Evolutionary conservation across 2,797 vertebrate genomes (phyloP).

Genomic region (Eleutherodactylus coqui): DNA sequence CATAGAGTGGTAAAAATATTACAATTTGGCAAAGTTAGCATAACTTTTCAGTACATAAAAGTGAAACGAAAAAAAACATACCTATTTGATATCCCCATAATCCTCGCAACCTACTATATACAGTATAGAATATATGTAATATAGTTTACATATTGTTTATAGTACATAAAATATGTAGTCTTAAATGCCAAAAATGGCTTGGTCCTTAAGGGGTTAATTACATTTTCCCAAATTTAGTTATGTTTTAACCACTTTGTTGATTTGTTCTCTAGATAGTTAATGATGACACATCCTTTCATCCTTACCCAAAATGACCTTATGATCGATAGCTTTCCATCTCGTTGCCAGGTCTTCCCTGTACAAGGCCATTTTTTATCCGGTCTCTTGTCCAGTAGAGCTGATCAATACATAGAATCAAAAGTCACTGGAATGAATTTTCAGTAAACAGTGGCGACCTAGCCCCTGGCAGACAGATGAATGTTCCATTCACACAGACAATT

Average conservation of each 20-base stretch:
- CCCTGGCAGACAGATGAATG: not conserved
- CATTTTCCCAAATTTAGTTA: not conserved
- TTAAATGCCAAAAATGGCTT: not conserved
- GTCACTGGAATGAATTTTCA: slow-evolving; percentile 27
- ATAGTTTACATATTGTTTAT: not conserved
- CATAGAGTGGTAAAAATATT: no score
- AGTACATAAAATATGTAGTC: not conserved
- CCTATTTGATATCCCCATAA: not conserved
- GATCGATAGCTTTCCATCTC: slow-evolving; percentile 33
- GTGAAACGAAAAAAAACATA: not conserved
- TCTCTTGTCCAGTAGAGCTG: not conserved
- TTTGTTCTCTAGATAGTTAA: not conserved
- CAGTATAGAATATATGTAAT: no score
- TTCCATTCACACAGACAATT: slow-evolving; percentile 41
- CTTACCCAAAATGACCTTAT: not conserved
- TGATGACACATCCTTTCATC: not conserved
- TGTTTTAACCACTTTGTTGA: not conserved
- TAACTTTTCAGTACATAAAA: not conserved
- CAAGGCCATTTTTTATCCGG: not conserved
- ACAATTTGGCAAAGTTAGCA: no score
- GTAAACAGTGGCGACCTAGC: slow-evolving; percentile 22
- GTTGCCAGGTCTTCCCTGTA: not conserved
- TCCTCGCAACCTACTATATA: not conserved
- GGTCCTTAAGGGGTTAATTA: no score
- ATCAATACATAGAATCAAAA: slow-evolving; percentile 31